Percentiles rank a stretch among this genome's conserved stretches.
Conservation (phyloP, 2,797 vertebrate species). For the Labroides dimidiatus region DNA sequence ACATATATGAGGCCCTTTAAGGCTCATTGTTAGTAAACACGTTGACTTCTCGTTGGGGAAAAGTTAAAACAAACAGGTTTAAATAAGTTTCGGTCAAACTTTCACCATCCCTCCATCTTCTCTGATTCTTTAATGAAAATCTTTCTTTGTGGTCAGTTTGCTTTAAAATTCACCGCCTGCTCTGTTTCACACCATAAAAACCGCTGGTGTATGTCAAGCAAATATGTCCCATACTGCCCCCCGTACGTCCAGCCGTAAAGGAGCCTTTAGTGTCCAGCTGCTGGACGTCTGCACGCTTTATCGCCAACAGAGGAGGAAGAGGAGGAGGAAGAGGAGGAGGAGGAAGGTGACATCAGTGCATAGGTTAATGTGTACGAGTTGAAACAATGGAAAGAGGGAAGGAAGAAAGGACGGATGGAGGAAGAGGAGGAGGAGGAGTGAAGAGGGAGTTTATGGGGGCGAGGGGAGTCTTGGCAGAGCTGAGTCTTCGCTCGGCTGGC, state of each 20-base stretch:
- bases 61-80: no score
- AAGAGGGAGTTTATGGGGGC: conserved; percentile 57
- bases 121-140: no score
- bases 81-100: no score
- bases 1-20: no score
- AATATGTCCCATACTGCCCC: conserved; percentile 40
- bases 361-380: no score
- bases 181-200: neutral
- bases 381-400: conserved; percentile 43
- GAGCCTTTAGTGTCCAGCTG: conserved; percentile 61
- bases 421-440: conserved; percentile 34
- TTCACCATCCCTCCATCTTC: no score
- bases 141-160: neutral
- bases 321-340: conserved; percentile 19
- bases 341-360: conserved; percentile 3
- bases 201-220: conserved; percentile 21
- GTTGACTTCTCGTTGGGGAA: no score
- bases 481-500: conserved; percentile 60
- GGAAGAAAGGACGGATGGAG: conserved; percentile 2
- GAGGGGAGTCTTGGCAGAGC: conserved; percentile 64
- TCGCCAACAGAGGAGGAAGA: conserved; percentile 30
- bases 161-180: conserved; percentile 18
- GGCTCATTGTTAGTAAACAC: no score
- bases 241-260: conserved; percentile 42
- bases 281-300: conserved; percentile 53